Conservation (phyloP, 2,888 invertebrate genomes). For the Chaitophorus viminalis region DNA sequence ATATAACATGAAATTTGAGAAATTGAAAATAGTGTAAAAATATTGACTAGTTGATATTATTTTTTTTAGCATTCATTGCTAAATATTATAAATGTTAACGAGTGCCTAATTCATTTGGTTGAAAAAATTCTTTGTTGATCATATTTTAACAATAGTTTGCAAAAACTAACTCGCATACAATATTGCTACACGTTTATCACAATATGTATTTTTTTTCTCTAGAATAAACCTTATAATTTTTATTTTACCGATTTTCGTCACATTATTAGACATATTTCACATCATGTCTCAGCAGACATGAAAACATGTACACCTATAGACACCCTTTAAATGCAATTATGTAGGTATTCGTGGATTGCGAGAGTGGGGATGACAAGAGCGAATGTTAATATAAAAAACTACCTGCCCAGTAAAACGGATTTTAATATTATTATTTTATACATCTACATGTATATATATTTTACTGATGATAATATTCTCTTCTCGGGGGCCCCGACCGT, state of each 20-base stretch:
- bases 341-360: neutral
- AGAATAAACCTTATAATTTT: neutral
- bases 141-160: constrained; percentile 25
- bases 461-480: constrained; percentile 55
- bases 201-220: constrained; percentile 2
- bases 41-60: neutral
- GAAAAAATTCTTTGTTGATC: constrained; percentile 20
- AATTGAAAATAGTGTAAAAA: neutral
- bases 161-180: neutral
- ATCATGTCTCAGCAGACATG: neutral
- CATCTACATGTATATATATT: neutral
- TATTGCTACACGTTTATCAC: neutral
- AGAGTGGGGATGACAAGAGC: constrained; percentile 18
- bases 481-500: constrained; percentile 56
- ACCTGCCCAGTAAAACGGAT: constrained; percentile 32
- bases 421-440: constrained; percentile 42
- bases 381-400: constrained; percentile 7
- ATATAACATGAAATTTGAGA: neutral
- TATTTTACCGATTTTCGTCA: constrained; percentile 2
- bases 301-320: neutral
- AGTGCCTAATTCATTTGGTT: constrained; percentile 19
- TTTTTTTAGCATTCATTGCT: neutral
- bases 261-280: neutral
- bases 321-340: neutral
- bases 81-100: neutral